Evolutionary conservation across 2,797 vertebrate genomes (phyloP).

Genomic region (Tragopan temminckii): DNA sequence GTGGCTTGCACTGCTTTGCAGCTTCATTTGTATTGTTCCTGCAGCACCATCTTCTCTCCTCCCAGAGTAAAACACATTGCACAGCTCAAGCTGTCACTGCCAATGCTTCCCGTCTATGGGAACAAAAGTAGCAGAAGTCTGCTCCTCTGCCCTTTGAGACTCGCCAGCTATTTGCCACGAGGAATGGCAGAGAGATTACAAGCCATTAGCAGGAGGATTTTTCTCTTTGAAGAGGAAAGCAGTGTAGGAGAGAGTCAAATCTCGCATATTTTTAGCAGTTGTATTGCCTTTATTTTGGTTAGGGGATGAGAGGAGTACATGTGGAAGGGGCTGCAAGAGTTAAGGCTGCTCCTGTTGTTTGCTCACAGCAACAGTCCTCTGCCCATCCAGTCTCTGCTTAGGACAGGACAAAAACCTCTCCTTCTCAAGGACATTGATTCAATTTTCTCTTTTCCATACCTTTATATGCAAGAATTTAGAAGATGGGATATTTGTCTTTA

Average conservation of each 20-base stretch:
- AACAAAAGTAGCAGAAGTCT: neutral
- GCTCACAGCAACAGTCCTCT: neutral
- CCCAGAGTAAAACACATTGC: rapidly evolving
- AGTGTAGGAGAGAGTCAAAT: neutral
- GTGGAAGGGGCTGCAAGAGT: neutral
- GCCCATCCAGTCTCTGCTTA: neutral
- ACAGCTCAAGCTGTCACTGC: neutral
- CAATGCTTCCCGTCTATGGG: neutral
- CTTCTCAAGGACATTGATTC: neutral
- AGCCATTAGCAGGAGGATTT: neutral
- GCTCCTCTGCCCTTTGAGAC: neutral
- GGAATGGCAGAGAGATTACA: neutral
- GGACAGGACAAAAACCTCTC: neutral
- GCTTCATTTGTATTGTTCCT: neutral
- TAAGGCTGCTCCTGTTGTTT: neutral
- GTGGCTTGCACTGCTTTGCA: neutral
- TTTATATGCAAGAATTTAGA: neutral
- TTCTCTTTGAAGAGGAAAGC: neutral
- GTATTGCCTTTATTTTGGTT: neutral
- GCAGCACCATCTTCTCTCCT: neutral
- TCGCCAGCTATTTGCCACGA: neutral
- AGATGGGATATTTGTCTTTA: neutral
- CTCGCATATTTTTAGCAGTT: neutral
- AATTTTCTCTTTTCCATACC: neutral
- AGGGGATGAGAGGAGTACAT: neutral